Evolutionary conservation across 2,797 vertebrate genomes (phyloP).

Genomic region (Pangasius sanitwongsei): DNA sequence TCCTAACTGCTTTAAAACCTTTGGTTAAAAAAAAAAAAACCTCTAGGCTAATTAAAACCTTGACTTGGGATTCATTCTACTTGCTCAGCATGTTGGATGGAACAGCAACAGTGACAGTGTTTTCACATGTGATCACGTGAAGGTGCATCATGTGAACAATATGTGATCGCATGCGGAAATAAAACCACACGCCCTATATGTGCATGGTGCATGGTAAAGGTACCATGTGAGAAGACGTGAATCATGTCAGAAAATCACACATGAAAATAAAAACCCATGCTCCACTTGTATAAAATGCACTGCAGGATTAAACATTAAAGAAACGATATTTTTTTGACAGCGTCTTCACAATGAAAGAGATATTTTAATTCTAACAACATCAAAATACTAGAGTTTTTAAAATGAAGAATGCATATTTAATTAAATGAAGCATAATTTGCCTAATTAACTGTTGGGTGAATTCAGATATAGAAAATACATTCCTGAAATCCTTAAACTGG

Average conservation of each 20-base stretch:
- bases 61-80: too few relatives aligned
- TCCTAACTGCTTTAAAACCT: neutral
- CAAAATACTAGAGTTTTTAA: too few relatives aligned
- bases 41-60: neutral
- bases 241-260: too few relatives aligned
- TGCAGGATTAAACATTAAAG: neutral
- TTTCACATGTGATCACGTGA: neutral
- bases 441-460: too few relatives aligned
- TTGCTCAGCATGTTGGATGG: neutral
- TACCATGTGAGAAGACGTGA: too few relatives aligned
- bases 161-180: neutral
- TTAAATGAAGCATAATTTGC: too few relatives aligned
- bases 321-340: neutral
- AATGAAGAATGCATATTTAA: too few relatives aligned
- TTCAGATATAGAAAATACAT: neutral
- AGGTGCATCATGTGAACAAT: neutral
- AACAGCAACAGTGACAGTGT: neutral
- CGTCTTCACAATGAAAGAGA: neutral
- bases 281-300: neutral
- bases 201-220: too few relatives aligned
- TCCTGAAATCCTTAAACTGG: too few relatives aligned
- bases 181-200: too few relatives aligned
- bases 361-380: too few relatives aligned
- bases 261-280: neutral
- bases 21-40: neutral